Evolutionary conservation across 2,888 invertebrate species (phyloP).

Genomic region (Leptogaster cylindrica): DNA sequence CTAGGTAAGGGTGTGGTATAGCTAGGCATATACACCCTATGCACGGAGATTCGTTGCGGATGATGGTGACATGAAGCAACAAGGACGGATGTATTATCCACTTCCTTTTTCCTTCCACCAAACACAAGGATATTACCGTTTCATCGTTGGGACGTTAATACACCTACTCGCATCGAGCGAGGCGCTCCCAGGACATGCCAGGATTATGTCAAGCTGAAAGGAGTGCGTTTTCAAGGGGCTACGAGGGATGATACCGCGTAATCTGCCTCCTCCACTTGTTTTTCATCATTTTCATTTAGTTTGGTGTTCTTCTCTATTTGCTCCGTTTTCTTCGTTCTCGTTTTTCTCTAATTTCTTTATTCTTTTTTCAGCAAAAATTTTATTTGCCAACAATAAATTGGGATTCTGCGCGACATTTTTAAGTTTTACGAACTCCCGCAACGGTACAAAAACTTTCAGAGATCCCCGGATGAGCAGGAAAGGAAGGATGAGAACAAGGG

Average conservation of each 20-base stretch:
- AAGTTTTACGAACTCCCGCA: slow-evolving; percentile 34
- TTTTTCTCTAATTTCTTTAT: too few species aligned
- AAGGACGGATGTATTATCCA: slow-evolving; percentile 64
- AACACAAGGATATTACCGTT: slow-evolving; percentile 64
- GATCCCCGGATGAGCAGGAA: slow-evolving; percentile 5
- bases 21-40: slow-evolving; percentile 20
- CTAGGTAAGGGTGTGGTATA: slow-evolving; percentile 44
- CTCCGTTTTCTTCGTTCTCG: too few species aligned
- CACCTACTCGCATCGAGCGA: slow-evolving; percentile 45
- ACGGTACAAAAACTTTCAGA: slow-evolving; percentile 8
- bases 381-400: slow-evolving; percentile 39
- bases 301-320: slow-evolving; percentile 22
- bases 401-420: slow-evolving; percentile 41
- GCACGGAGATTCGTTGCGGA: slow-evolving; percentile 25
- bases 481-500: slow-evolving; percentile 2
- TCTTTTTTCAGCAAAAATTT: slow-evolving; percentile 25
- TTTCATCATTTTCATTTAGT: slow-evolving; percentile 24
- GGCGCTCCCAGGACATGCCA: slow-evolving; percentile 37
- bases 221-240: slow-evolving; percentile 8
- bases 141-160: slow-evolving; percentile 55
- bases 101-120: slow-evolving; percentile 64
- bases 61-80: slow-evolving; percentile 63
- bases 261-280: slow-evolving; percentile 33
- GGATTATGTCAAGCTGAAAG: background rate
- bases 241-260: slow-evolving; percentile 30